Conservation (phyloP, 2,113 vertebrate genomes). For the Gymnocephalus cernua region DNA sequence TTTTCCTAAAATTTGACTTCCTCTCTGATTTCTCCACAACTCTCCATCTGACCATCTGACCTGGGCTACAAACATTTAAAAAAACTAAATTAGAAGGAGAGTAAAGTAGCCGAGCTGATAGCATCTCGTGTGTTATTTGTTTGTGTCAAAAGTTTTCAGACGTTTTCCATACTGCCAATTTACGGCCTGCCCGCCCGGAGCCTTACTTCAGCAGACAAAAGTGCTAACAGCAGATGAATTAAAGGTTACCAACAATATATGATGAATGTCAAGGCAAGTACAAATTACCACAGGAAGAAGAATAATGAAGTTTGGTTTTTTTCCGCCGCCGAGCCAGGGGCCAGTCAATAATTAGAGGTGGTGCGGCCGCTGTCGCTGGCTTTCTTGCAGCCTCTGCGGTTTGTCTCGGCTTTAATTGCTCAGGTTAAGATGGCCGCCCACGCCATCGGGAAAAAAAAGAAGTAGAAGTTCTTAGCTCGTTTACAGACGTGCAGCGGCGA, state of each 20-base stretch:
- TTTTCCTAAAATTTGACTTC: neutral
- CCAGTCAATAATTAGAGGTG: constrained; percentile 87
- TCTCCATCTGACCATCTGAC: neutral
- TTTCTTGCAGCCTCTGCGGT: constrained; percentile 58
- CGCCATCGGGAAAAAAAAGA: constrained; percentile 6
- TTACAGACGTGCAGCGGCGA: constrained; percentile 18
- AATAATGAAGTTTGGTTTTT: constrained; percentile 79
- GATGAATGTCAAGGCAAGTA: constrained; percentile 86
- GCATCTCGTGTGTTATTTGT: constrained; percentile 17
- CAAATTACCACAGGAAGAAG: constrained; percentile 86
- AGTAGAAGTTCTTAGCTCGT: constrained; percentile 8
- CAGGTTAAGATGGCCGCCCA: constrained; percentile 80
- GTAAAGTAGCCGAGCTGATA: neutral
- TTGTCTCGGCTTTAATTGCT: constrained; percentile 81
- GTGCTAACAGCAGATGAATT: constrained; percentile 93
- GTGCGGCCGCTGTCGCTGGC: constrained; percentile 51
- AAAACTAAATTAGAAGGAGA: neutral
- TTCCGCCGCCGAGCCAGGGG: constrained; percentile 65
- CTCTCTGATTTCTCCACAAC: neutral
- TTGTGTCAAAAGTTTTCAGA: constrained; percentile 15
- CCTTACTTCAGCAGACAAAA: constrained; percentile 89
- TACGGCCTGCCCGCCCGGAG: constrained; percentile 68
- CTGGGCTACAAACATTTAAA: neutral
- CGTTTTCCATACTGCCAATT: constrained; percentile 57
- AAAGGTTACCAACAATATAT: constrained; percentile 90